Conservation (phyloP, 30 jellyfish, hydroid and myxozoan species). For the Turritopsis dohrnii region DNA sequence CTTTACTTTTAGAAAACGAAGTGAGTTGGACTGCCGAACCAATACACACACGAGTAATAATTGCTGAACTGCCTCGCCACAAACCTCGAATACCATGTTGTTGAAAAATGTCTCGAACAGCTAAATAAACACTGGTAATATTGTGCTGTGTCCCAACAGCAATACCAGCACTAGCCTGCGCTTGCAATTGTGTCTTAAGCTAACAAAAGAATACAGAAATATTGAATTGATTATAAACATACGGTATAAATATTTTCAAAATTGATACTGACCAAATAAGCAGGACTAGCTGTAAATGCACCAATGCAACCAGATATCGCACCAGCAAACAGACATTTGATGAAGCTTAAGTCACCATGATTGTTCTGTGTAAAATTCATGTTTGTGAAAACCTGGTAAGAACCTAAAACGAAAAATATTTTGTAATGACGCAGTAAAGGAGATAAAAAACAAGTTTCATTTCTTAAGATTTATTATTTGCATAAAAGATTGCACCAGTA, state of each 20-base stretch:
- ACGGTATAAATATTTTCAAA: neutral
- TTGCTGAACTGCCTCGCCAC: slow-evolving; percentile 96
- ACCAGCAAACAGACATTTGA: slow-evolving; percentile 68
- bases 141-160: slow-evolving; percentile 94
- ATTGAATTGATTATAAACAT: neutral
- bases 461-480: too few relatives aligned
- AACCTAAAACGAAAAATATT: slow-evolving; percentile 27
- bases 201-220: neutral
- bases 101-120: slow-evolving; percentile 29
- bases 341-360: slow-evolving; percentile 61
- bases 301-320: slow-evolving; percentile 91
- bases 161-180: slow-evolving; percentile 59
- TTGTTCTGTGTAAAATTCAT: slow-evolving; percentile 47
- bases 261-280: slow-evolving; percentile 57
- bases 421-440: neutral
- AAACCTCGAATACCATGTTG: slow-evolving; percentile 71
- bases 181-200: slow-evolving; percentile 85
- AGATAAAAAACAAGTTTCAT: neutral
- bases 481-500: too few relatives aligned
- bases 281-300: slow-evolving; percentile 77
- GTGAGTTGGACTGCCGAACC: slow-evolving; percentile 94
- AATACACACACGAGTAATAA: slow-evolving; percentile 67
- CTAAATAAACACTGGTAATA: slow-evolving; percentile 40
- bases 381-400: slow-evolving; percentile 58
- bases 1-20: slow-evolving; percentile 73